Base-by-base conservation (phyloP, 2,797 vertebrate species). In the Synanceia verrucosa region DNA sequence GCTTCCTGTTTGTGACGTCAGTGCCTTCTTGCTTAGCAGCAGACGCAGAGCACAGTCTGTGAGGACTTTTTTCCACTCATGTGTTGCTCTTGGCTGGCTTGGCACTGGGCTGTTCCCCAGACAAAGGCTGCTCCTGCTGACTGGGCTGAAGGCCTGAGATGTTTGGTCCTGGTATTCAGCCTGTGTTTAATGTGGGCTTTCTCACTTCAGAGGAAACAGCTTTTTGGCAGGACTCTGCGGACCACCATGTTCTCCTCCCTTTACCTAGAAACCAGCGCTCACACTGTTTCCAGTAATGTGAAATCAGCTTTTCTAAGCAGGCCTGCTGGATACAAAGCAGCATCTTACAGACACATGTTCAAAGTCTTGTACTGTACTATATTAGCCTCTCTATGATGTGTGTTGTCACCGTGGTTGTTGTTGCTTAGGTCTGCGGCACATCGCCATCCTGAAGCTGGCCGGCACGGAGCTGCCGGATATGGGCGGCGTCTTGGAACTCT, bases 401-500 rank as follows among this genome's bases (percentile, higher is more conserved):
- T 60, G 57, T 47, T 60, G 11, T 64, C 19, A 8, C 8, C 46
- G 33, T 51, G 47, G 13, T 65, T 60, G 16, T 28, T 18, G 23
- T 72, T 86, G 24, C 53, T 66, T 65, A 99, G 98, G 98, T 90
- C 91, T 99, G 81, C 95, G 98, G 39, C 98, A 99, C 82, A 96
- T 99, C 68, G 97, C 97, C 29, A 76, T 99, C 61, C 92, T 99
- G 84, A 99, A 98, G 89, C 82, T 99, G 89, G 89, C 96, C 48
- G 98, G 98, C 2, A 89, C 95, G 1, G 96, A 97, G 43, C 73
- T 91, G n/a, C 81, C 88, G 28, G 94, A 96, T 36, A 94, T 94
- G 87, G 96, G 96, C 18, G 98, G 98, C 57, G 95, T 98, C 73
- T 84, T 99, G 92, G 98, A 99, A 76, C 88, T 99, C 11, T 99